Evolutionary conservation across 2,888 invertebrate genomes (phyloP).

Genomic region (Polymixis lichenea): DNA sequence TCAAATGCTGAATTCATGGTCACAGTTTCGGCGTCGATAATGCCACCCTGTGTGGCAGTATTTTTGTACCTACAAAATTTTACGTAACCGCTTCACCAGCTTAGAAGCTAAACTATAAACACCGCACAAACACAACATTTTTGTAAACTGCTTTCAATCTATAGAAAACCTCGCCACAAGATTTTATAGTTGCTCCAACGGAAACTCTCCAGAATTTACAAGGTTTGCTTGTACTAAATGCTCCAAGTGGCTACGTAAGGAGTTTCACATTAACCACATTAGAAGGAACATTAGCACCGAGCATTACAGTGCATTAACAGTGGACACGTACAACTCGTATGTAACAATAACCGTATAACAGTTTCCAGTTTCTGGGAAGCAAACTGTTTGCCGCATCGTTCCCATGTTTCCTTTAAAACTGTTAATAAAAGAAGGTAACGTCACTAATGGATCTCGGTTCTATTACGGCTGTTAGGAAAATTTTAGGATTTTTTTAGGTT

Average conservation of each 20-base stretch:
- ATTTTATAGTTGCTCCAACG: constrained; percentile 15
- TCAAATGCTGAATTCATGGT: too few species aligned
- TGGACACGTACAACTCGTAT: constrained; percentile 54
- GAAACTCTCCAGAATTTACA: constrained; percentile 10
- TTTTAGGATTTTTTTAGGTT: constrained; percentile 8
- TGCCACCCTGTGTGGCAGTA: not conserved
- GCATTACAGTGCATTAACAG: constrained; percentile 55
- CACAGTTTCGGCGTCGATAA: too few species aligned
- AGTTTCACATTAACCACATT: constrained; percentile 54
- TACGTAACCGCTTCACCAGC: not conserved
- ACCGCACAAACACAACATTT: constrained; percentile 3
- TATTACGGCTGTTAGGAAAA: not conserved
- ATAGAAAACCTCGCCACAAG: constrained; percentile 13
- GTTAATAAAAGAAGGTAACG: constrained; percentile 43
- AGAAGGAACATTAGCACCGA: constrained; percentile 49
- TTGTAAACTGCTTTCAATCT: constrained; percentile 19
- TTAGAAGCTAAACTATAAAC: constrained; percentile 5
- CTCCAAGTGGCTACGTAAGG: constrained; percentile 38
- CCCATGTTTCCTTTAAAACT: constrained; percentile 45
- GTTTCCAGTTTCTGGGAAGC: constrained; percentile 45
- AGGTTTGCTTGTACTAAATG: constrained; percentile 42
- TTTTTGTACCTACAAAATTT: not conserved
- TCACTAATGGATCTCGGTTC: constrained; percentile 35
- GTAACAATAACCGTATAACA: constrained; percentile 57
- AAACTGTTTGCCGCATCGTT: constrained; percentile 20